phyloP scores from a whole-genome alignment of 2,888 invertebrate species.

The Oscheius myriophilus region DNA sequence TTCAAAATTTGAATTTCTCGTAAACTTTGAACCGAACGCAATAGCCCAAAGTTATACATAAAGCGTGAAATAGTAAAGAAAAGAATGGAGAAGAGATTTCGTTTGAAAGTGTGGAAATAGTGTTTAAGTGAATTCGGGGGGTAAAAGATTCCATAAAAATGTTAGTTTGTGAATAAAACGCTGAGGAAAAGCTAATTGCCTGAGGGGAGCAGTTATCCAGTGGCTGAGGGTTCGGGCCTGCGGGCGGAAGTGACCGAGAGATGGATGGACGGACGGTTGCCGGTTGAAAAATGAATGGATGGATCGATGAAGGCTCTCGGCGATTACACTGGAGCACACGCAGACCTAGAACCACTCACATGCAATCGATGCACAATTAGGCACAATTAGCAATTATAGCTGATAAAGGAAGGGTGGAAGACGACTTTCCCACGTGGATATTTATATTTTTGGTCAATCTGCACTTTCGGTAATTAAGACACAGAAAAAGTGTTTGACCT shows the following conservation, averaged over 20 bases:
- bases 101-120: no score
- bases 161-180: no score
- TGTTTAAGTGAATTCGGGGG: no score
- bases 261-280: conserved; percentile 24
- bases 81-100: no score
- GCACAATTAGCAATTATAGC: not conserved
- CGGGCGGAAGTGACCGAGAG: conserved; percentile 17
- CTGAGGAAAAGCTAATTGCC: no score
- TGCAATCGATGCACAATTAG: conserved; percentile 27
- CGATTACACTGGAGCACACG: conserved; percentile 28
- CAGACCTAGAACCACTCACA: conserved; percentile 14
- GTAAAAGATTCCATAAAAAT: no score
- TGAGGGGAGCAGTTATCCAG: no score
- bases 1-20: conserved; percentile 15
- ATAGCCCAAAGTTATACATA: conserved; percentile 15
- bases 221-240: not conserved
- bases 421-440: not conserved
- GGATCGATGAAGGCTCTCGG: conserved; percentile 23
- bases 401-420: not conserved
- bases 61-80: no score
- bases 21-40: conserved; percentile 19
- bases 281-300: conserved; percentile 21
- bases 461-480: no score
- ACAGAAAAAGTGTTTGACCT: no score
- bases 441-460: not conserved